Evolutionary conservation across 2,797 vertebrate genomes (phyloP), one percentile per base, ranked within the genome.

Genomic region (Varecia variegata): DNA sequence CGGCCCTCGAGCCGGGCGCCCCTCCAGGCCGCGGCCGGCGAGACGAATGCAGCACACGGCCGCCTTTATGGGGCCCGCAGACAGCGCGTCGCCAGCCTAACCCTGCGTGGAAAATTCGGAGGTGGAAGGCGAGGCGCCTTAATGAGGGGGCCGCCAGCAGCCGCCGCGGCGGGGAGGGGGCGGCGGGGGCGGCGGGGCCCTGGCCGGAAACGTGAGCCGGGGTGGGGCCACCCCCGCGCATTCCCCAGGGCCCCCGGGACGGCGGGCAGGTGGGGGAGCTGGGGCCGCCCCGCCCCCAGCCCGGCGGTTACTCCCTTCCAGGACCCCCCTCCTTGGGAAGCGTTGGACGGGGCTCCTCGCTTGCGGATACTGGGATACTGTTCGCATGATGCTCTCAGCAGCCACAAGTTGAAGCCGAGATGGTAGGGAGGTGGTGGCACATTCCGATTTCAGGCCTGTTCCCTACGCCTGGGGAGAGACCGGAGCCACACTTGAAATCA

Each of bases 21-120:
- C 96, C 93, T 90, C 95, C 58, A 70, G 82, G 93, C 93, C 95
- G 95, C 76, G 92, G 94, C 3, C 88, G 93, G 92, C 98, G 96
- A 96, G 98, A 97, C 98, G 97, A 84, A 60, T 76, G 98, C 43
- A 97, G 98, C 88, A 97, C 98, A 91, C 97, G 93, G 68, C 96
- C 84, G 98, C 97, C 97, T 98, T 98, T 81, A 30, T 97, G 89
- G 98, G 95, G 30, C 97, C 97, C 97, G 98, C 98, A 99, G 99
- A 99, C 99, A 98, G 97, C 80, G 97, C 98, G 98, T 98, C 98
- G 98, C 99, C 98, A 98, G 97, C 96, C 92, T 98, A 99, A 98
- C 98, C 98, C 98, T 98, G 98, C 98, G 98, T 99, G 99, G 98
- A 99, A 98, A 99, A 99, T 98, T 98, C 88, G 93, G 98, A 98